Base-by-base conservation (phyloP, 2,888 invertebrate species). In the Sericinus montela region DNA sequence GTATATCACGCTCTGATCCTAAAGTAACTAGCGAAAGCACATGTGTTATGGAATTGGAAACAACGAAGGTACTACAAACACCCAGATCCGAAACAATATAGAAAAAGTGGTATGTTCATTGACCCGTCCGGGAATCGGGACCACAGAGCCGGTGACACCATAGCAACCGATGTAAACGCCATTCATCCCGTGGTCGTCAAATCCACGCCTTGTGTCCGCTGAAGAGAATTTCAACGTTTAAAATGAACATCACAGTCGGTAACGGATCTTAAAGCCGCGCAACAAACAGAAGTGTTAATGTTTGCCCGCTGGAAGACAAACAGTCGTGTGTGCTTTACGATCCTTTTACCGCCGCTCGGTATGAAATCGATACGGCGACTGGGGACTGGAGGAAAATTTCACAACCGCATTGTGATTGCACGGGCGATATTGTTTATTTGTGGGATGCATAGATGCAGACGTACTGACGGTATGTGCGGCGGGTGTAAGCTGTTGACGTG, bases 271-370 rank as follows among this genome's bases (percentile, higher is more conserved):
- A 54, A 56, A 57, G 60, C 56, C 45, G 50, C 44, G 44, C 44
- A 38, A 51, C 47, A 48, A 58, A 67, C 72, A 70, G 67, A 70
- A 75, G 77, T 75, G 74, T 72, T 63, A 66, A 71, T 69, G 65
- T 73, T 76, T 69, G 65, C 54, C 49, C 60, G 57, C 47, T 47
- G 53, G 42, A 55, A 53, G 53, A 59, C 67, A 70, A 65, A 72
- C 62, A 61, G 10, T 41, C 42, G 52, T 46, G 50, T 50, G 40
- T 45, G 25, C 49, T 19, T 19, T 40, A 23, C 40, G 45, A 57
- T 54, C 63, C 66, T 65, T 67, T 67, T 62, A 61, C 59, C 57
- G 58, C 58, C 57, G 45, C 38, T 48, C 56, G 52, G 58, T 54
- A 62, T 62, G 65, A 67, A 69, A 70, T 65, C 64, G 63, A 66